Percentiles rank a stretch among this genome's conserved stretches.
Conservation (phyloP, 1,140 invertebrate species). For the Steinernema khuongi region DNA sequence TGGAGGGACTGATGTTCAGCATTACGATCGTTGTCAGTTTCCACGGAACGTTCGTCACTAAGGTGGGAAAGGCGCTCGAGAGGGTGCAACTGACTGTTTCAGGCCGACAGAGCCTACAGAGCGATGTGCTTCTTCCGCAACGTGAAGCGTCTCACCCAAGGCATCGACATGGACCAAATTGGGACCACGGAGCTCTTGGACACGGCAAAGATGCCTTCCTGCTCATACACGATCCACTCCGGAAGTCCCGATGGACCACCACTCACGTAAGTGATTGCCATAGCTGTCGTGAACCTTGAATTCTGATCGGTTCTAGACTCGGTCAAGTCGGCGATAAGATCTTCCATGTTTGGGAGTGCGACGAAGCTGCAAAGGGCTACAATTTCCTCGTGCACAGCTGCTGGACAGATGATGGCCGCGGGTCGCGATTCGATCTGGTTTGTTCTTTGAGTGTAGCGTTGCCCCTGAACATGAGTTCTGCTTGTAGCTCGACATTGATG, state of each 20-base stretch:
- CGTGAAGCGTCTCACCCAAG: conserved; percentile 51
- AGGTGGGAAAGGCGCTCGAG: neutral
- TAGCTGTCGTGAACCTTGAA: conserved; percentile 12
- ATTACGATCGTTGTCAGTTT: conserved; percentile 56
- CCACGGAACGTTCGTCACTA: conserved; percentile 56
- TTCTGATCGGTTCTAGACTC: conserved; percentile 42
- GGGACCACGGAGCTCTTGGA: conserved; percentile 51
- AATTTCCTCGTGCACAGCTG: conserved; percentile 54
- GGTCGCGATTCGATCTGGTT: conserved; percentile 48
- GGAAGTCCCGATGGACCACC: conserved; percentile 42
- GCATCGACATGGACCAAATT: conserved; percentile 47
- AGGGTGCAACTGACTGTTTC: neutral
- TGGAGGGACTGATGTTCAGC: conserved; percentile 55
- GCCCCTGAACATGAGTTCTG: neutral
- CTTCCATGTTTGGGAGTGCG: conserved; percentile 55
- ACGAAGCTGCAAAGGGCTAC: conserved; percentile 44
- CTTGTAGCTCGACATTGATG: conserved; percentile 49
- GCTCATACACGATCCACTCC: conserved; percentile 44
- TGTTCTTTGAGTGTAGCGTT: neutral
- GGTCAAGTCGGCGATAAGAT: conserved; percentile 56
- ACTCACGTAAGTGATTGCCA: conserved; percentile 41
- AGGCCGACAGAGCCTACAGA: conserved; percentile 48
- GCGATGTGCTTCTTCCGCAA: conserved; percentile 57
- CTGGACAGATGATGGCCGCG: conserved; percentile 51
- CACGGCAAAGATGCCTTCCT: conserved; percentile 48